Evolutionary conservation across 2,113 vertebrate species (phyloP).

Genomic region (Columba janthina): DNA sequence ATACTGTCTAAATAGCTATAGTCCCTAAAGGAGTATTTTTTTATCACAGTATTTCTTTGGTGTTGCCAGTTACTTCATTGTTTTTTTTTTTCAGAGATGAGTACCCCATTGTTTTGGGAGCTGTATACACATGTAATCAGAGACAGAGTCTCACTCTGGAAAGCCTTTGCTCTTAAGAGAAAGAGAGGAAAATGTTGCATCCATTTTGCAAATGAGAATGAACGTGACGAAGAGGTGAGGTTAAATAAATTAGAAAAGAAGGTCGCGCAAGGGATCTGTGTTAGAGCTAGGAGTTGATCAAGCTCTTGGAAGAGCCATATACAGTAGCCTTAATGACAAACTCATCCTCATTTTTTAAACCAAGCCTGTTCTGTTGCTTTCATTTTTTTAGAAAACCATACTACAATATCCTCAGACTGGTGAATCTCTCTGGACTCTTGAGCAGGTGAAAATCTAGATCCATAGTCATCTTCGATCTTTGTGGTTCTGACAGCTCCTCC

Average conservation of each 20-base stretch:
- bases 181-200: not conserved
- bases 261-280: not conserved
- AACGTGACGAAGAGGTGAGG: not conserved
- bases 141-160: not conserved
- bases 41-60: not conserved
- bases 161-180: not conserved
- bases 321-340: not conserved
- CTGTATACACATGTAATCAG: not conserved
- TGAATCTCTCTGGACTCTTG: not conserved
- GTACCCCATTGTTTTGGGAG: not conserved
- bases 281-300: not conserved
- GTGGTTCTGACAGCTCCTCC: not conserved
- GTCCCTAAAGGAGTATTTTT: not conserved
- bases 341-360: not conserved
- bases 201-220: not conserved
- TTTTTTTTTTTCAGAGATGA: not conserved
- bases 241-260: not conserved
- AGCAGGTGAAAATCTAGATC: not conserved
- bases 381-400: not conserved
- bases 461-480: not conserved
- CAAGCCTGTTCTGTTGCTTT: not conserved
- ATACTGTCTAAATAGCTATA: not conserved
- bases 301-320: not conserved
- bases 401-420: not conserved
- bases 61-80: not conserved